A percentile compares a stretch with the other conserved stretches of the same genome.
Evolutionary conservation across 2,888 invertebrate species (phyloP).

Genomic region (Hyposoter didymator): DNA sequence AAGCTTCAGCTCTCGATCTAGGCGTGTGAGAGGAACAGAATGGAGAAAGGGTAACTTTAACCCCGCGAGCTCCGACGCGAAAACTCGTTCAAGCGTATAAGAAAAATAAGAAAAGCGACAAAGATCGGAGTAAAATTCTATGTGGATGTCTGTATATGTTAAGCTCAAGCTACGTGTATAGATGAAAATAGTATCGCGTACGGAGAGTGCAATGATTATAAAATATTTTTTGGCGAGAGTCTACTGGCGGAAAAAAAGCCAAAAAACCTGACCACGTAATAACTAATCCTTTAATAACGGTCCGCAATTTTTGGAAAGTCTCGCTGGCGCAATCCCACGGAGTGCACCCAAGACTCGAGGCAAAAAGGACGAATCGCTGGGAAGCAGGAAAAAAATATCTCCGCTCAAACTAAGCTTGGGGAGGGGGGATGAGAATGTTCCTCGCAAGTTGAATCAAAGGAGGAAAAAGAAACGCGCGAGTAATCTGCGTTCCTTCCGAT

Average conservation of each 20-base stretch:
- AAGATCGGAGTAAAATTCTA: slow-evolving; percentile 12
- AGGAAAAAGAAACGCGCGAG: background rate
- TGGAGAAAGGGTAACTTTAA: slow-evolving; percentile 21
- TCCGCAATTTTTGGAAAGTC: slow-evolving; percentile 61
- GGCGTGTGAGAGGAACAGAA: slow-evolving; percentile 32
- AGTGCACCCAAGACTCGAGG: slow-evolving; percentile 28
- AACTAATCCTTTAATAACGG: slow-evolving; percentile 65
- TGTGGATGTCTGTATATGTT: background rate
- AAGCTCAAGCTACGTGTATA: background rate
- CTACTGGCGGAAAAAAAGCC: slow-evolving; percentile 28
- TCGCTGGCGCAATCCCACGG: slow-evolving; percentile 49
- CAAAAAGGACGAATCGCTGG: background rate
- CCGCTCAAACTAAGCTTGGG: background rate
- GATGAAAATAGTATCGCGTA: background rate
- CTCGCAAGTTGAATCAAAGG: slow-evolving; percentile 30
- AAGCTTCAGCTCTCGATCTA: slow-evolving; percentile 57
- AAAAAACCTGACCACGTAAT: slow-evolving; percentile 58
- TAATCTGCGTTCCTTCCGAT: slow-evolving; percentile 1
- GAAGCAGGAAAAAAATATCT: slow-evolving; percentile 5
- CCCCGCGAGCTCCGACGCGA: slow-evolving; percentile 17
- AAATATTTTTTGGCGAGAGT: slow-evolving; percentile 64
- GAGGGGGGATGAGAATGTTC: slow-evolving; percentile 29
- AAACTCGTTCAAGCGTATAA: slow-evolving; percentile 55
- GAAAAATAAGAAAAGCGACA: slow-evolving; percentile 62
- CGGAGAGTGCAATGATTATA: slow-evolving; percentile 41